Evolutionary conservation across 2,797 vertebrate species (phyloP), one percentile per base, ranked within the genome.

Genomic region (Danio albolineatus): DNA sequence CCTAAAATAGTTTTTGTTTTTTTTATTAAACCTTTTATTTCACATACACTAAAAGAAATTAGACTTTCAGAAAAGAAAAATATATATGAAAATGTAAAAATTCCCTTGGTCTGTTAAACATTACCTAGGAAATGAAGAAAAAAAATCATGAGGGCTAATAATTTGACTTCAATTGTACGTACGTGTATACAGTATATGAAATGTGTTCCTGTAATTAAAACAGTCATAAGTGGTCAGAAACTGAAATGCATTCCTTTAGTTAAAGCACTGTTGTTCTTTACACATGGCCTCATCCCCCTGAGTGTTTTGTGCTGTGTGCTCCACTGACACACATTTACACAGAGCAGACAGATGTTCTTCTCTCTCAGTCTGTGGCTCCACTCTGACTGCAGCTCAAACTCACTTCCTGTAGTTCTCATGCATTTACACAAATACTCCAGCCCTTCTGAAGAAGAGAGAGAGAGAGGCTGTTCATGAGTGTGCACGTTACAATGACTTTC

Each of bases 401-500:
- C 70, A 57, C 70, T 79, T 70, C 69, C 80, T 80, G n/a, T 36
- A 61, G 54, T 54, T 80, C 76, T 82, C 64, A 62, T 48, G 48
- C 28, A 51, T 78, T 19, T 39, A 48, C 70, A 66, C 61, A 80
- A 76, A 61, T 85, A 46, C 84, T 71, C 70, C 7, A 51, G 66
- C 43, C 65, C 79, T 69, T 82, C 83, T 85, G 86, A 79, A 84
- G 82, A 51, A 75, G 81, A 84, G 84, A 82, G 83, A 82, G 83
- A 86, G 83, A 70, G n/a, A n/a, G 76, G 61, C 12, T 59, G 70
- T 81, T 80, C 76, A n/a, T 81, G 74, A 80, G 39, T 14, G 36
- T 41, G 65, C 3, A 28, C 3, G 48, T 61, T 49, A 70, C 82
- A 93, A 93, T 91, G 89, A 92, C 86, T 78, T 84, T 90, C 92